Percentiles rank a stretch among this genome's conserved stretches.
Conservation (phyloP, 1,140 invertebrate species). For the Drusus annulatus region DNA sequence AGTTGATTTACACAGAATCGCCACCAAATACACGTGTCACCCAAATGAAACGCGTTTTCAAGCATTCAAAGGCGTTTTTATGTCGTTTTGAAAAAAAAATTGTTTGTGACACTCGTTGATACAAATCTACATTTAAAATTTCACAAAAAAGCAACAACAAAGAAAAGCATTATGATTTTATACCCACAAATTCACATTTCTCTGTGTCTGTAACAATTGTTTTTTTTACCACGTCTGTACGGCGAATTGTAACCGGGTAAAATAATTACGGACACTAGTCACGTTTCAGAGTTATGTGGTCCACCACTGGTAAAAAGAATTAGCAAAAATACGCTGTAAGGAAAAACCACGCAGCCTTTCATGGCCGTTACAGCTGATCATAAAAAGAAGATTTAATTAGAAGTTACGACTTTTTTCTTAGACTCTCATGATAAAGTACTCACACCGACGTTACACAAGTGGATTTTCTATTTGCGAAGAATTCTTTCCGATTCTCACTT, state of each 20-base stretch:
- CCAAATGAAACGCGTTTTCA: too few species aligned
- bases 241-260: conserved; percentile 20
- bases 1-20: too few species aligned
- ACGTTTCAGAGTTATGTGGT: conserved; percentile 27
- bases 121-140: too few species aligned
- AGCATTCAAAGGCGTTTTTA: too few species aligned
- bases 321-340: conserved; percentile 40
- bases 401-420: conserved; percentile 29
- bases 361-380: conserved; percentile 28
- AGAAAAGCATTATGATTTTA: too few species aligned
- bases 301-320: conserved; percentile 31
- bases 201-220: too few species aligned
- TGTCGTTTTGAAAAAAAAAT: too few species aligned
- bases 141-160: too few species aligned
- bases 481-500: too few species aligned
- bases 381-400: conserved; percentile 39
- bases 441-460: neutral
- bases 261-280: conserved; percentile 29
- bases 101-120: too few species aligned
- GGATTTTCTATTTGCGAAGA: neutral
- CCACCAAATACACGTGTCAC: too few species aligned
- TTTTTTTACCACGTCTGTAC: neutral
- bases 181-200: too few species aligned
- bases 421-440: conserved; percentile 19
- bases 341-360: conserved; percentile 21